Base-by-base conservation (phyloP, 2,797 vertebrate genomes). In the Corythornis leucogaster region DNA sequence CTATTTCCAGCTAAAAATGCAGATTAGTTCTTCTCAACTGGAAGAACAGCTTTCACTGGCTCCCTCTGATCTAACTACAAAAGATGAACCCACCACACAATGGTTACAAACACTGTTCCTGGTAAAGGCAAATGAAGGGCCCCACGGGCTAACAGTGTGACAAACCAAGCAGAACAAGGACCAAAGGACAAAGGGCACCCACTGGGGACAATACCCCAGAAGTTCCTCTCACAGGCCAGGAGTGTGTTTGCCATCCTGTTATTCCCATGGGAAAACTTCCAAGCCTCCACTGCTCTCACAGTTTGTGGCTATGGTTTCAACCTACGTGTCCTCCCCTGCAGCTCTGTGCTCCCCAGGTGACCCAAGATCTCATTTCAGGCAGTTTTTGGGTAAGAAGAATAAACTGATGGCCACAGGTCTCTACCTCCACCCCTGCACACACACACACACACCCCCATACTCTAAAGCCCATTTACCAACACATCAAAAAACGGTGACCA, bases 311-410 rank as follows among this genome's bases (percentile, higher is more conserved):
- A 1, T 3, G 4, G 30, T 64, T 28, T n/a, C 13, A 0, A 11
- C 5, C 68, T 0, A 0, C 5, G 28, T 4, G 3, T 38, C 25
- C 50, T 79, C 9, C 33, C 57, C 48, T 22, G 3, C 1, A 0
- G 30, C 57, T 78, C 48, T 42, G 28, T 45, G 53, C 66, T 50
- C 58, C 58, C 67, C 30, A 9, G 4, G 7, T 6, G 4, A 30
- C 21, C 30, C 66, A 46, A 22, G 31, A 18, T 21, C 67, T 75
- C 63, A 6, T 8, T 59, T 30, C 79, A 71, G 54, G 42, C 31
- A 86, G 69, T 11, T 89, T 28, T 21, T n/a, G 48, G 40, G 43
- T 2, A 3, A 67, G 33, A 66, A 67, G 30, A 66, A 43, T 3
- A 6, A 67, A 48, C 12, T 21, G 5, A 13, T 31, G 19, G 7